Conservation (phyloP, 2,113 vertebrate genomes). For the Galbula dea region DNA sequence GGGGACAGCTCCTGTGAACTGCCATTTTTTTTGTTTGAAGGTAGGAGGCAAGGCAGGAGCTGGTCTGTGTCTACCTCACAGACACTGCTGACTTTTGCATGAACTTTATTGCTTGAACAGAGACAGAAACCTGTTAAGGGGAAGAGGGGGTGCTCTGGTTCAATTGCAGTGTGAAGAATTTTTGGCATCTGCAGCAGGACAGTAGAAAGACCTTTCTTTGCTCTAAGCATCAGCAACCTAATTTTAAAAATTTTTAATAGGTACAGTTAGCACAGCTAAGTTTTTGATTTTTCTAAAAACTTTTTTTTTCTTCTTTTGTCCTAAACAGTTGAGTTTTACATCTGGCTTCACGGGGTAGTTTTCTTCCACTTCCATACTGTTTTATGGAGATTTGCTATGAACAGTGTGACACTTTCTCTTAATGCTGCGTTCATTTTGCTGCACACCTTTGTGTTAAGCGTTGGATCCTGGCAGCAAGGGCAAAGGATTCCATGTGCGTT, state of each 20-base stretch:
- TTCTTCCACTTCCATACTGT: not conserved
- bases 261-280: not conserved
- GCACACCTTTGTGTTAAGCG: not conserved
- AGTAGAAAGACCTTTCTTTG: not conserved
- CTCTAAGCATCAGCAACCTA: not conserved
- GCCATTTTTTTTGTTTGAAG: not conserved
- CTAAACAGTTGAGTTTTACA: rapidly evolving
- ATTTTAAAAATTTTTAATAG: not conserved
- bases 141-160: not conserved
- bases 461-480: not conserved
- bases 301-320: not conserved
- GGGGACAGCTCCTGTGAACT: not conserved
- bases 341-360: not conserved
- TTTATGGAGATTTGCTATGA: not conserved
- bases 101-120: not conserved
- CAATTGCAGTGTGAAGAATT: not conserved
- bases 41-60: not conserved
- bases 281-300: not conserved
- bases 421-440: not conserved
- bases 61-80: not conserved
- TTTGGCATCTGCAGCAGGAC: not conserved
- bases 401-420: not conserved
- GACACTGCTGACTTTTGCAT: not conserved
- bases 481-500: not conserved
- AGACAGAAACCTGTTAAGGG: not conserved